Evolutionary conservation across 1,140 invertebrate genomes (phyloP).

Genomic region (Nixonia krombeini): DNA sequence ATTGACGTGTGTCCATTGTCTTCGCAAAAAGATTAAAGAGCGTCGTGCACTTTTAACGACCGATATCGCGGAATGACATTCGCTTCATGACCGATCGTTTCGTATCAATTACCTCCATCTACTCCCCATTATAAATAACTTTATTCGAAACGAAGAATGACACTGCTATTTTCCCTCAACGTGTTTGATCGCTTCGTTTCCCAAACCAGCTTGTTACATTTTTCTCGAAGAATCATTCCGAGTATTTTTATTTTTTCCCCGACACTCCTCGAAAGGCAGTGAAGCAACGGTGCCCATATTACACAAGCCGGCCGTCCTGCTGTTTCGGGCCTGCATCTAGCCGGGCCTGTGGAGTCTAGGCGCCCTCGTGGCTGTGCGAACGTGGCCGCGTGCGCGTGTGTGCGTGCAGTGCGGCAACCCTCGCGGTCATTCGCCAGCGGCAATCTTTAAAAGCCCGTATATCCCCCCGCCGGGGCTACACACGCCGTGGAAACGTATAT

Average conservation of each 20-base stretch:
- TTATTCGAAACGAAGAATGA: too few relatives aligned
- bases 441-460: conserved; percentile 51
- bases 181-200: too few relatives aligned
- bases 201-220: too few relatives aligned
- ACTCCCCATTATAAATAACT: too few relatives aligned
- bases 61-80: too few relatives aligned
- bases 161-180: too few relatives aligned
- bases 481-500: conserved; percentile 27
- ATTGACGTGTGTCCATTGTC: too few relatives aligned
- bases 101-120: too few relatives aligned
- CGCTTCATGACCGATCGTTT: too few relatives aligned
- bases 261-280: conserved; percentile 23
- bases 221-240: conserved; percentile 38
- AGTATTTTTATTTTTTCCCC: conserved; percentile 33
- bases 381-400: conserved; percentile 21
- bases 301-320: conserved; percentile 50
- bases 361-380: conserved; percentile 14
- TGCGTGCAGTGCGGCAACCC: conserved; percentile 10
- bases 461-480: conserved; percentile 15
- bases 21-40: too few relatives aligned
- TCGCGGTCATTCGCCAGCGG: conserved; percentile 56
- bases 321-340: conserved; percentile 38
- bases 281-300: conserved; percentile 47
- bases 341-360: conserved; percentile 11
- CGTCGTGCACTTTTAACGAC: too few relatives aligned